These are phyloP conservation scores for Papilio gigon DNA, from an alignment of 2,888 invertebrate genomes.

Conservation along the genomic window DNA sequence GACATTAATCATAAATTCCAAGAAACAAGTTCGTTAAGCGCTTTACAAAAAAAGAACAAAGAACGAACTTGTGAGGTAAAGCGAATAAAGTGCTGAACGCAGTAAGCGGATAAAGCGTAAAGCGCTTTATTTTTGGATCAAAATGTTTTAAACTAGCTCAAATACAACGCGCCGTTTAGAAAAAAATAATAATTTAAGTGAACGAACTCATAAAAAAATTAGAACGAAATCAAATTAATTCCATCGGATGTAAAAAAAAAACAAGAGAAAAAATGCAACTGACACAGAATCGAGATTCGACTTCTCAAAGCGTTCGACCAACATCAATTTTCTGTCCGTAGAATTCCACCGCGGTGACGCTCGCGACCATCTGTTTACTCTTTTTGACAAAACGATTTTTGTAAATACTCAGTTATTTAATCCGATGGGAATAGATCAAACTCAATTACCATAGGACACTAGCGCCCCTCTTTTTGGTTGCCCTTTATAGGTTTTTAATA, in stretches of 20 bases:
- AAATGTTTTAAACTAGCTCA: background rate
- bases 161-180: background rate
- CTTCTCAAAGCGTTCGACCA: too few relatives aligned
- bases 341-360: too few relatives aligned
- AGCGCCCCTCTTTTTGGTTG: too few relatives aligned
- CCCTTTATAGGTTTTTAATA: too few relatives aligned
- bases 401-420: too few relatives aligned
- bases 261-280: background rate
- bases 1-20: constrained; percentile 11
- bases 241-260: too few relatives aligned
- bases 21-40: constrained; percentile 22
- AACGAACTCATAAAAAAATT: background rate
- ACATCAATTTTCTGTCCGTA: too few relatives aligned
- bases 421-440: too few relatives aligned
- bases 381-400: too few relatives aligned
- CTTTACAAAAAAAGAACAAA: constrained; percentile 27
- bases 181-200: background rate
- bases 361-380: too few relatives aligned
- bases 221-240: background rate
- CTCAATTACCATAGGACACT: too few relatives aligned
- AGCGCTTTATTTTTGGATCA: constrained; percentile 8
- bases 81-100: background rate
- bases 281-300: too few relatives aligned
- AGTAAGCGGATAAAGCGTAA: background rate
- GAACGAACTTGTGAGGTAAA: background rate